Conservation (phyloP, 2,113 vertebrate genomes). For the Mohoua ochrocephala region DNA sequence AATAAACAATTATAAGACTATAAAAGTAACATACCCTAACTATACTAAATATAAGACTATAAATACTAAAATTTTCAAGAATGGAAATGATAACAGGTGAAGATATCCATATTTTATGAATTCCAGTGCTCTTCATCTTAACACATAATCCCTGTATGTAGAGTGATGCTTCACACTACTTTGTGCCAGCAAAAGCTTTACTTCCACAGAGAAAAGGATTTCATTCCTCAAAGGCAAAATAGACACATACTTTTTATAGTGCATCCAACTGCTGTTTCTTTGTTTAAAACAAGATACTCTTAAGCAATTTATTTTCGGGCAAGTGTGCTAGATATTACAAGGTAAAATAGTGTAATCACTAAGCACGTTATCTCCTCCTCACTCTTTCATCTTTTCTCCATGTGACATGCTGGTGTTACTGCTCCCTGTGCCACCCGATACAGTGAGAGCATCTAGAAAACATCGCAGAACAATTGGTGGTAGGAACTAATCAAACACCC, state of each 20-base stretch:
- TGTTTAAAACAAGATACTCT: not conserved
- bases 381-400: not conserved
- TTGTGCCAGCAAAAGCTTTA: not conserved
- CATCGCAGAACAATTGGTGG: not conserved
- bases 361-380: not conserved
- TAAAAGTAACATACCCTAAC: not conserved
- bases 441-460: not conserved
- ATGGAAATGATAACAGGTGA: not conserved
- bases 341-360: not conserved
- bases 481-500: not conserved
- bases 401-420: not conserved
- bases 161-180: not conserved
- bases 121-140: not conserved
- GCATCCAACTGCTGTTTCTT: not conserved
- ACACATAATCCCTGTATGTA: not conserved
- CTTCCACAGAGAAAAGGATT: not conserved
- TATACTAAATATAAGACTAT: not conserved
- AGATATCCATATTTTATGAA: not conserved
- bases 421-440: not conserved
- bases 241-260: not conserved
- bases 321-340: not conserved
- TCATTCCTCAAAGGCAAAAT: not conserved
- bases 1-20: not conserved
- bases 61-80: not conserved
- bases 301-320: not conserved